Evolutionary conservation across 1,140 invertebrate genomes (phyloP), one percentile per base, ranked within the genome.

Genomic region (Drosophila pseudoananassae): DNA sequence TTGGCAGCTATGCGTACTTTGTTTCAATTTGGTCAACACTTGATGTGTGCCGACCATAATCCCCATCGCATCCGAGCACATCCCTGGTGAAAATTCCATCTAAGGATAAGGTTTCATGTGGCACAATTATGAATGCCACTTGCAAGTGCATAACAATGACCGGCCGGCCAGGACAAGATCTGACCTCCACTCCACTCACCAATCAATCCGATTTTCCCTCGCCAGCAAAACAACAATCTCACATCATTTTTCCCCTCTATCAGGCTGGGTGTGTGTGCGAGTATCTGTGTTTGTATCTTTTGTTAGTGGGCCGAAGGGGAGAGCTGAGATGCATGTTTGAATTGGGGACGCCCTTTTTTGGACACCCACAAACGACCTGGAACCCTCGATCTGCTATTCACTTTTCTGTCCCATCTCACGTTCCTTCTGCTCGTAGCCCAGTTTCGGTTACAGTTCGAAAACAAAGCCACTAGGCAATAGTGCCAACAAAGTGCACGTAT

Each of bases 401-500:
- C 52, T 56, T 74, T 64, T 64, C 33, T 36, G 71, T 25, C 17
- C 52, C 59, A 51, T 75, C 59, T 74, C 71, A 75, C 59, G 47
- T 75, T 65, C 52, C 70, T 72, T 43, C 55, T 17, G 33, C 15
- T 54, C 47, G 52, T 64, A 76, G 72, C 61, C 72, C 61, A 58
- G 72, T 75, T 75, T 53, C 52, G 64, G 71, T 74, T 65, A 56
- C 60, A 65, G 74, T 73, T 60, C 45, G 57, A 68, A 78, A 82
- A 75, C 75, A 79, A 84, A 79, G 63, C 76, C 76, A 66, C 46
- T 78, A 58, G 69, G 65, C 61, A 75, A 58, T 66, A 61, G 47
- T 47, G 66, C 56, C 56, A 59, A 81, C 73, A 76, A 76, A 68
- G 77, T 76, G 78, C 71, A 58, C 60, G 76, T 76, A 84, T 80